These are phyloP conservation scores for Frankliniella fusca DNA, from an alignment of 2,888 invertebrate species.

Conservation along the genomic window DNA sequence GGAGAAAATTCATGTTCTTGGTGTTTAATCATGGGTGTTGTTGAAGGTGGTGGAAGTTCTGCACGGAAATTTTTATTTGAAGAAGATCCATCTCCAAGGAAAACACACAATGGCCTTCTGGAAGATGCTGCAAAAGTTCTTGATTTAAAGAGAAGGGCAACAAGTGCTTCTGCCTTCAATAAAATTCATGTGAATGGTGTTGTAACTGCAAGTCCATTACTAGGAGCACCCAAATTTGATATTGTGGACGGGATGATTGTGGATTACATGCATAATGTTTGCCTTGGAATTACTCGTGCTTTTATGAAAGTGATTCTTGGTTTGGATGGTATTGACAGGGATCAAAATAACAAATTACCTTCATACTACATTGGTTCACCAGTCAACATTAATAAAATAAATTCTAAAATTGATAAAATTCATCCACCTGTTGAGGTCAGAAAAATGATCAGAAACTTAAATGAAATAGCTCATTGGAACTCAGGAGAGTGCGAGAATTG, in stretches of 20 bases:
- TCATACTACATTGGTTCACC: neutral
- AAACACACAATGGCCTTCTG: neutral
- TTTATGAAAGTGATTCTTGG: neutral
- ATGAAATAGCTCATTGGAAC: neutral
- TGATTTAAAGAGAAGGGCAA: neutral
- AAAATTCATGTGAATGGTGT: constrained; percentile 2
- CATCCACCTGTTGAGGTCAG: neutral
- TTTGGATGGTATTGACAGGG: neutral
- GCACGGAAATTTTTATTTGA: neutral
- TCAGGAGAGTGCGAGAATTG: neutral
- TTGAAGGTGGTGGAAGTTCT: neutral
- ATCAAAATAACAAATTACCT: neutral
- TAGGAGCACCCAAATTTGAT: neutral
- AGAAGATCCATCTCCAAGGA: neutral
- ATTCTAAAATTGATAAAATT: neutral
- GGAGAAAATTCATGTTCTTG: neutral
- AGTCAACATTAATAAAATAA: neutral
- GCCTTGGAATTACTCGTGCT: neutral
- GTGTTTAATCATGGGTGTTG: neutral
- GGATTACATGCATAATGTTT: neutral
- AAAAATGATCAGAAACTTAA: neutral
- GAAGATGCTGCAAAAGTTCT: neutral
- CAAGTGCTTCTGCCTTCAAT: neutral
- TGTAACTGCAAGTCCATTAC: neutral
- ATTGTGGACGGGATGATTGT: neutral